phyloP scores from a whole-genome alignment of 2,888 invertebrate genomes.

The Hydraecia micacea region DNA sequence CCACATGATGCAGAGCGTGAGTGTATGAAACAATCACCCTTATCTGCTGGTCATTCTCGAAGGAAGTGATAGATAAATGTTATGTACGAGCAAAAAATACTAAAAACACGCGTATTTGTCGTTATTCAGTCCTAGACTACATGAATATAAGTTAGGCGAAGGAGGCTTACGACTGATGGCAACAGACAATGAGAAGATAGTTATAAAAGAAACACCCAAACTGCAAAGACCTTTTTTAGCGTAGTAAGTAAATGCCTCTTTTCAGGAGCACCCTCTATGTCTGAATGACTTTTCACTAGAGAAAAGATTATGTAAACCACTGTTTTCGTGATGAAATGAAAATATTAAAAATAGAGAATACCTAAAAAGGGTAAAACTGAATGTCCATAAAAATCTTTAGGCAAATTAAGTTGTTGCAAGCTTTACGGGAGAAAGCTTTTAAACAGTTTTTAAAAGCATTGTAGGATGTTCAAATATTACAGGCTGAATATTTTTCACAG shows the following conservation, averaged over 20 bases:
- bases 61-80: conserved; percentile 63
- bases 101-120: conserved; percentile 7
- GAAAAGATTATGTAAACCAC: not conserved
- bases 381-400: not conserved
- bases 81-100: conserved; percentile 38
- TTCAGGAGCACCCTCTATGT: not conserved
- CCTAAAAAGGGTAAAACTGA: not conserved
- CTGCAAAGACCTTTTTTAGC: not conserved
- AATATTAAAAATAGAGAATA: not conserved
- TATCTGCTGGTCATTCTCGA: conserved; percentile 64
- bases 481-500: not conserved
- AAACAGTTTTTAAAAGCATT: conserved; percentile 24
- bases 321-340: not conserved
- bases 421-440: conserved; percentile 15
- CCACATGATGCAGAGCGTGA: conserved; percentile 38
- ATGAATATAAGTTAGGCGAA: not conserved
- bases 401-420: not conserved
- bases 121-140: not conserved
- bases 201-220: not conserved
- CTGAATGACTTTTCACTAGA: not conserved
- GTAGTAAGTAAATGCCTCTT: not conserved
- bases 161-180: not conserved
- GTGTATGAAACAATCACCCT: conserved; percentile 54
- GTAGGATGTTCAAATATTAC: not conserved
- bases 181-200: not conserved